phyloP scores from a whole-genome alignment of 2,113 vertebrate genomes.

The Rhea pennata region DNA sequence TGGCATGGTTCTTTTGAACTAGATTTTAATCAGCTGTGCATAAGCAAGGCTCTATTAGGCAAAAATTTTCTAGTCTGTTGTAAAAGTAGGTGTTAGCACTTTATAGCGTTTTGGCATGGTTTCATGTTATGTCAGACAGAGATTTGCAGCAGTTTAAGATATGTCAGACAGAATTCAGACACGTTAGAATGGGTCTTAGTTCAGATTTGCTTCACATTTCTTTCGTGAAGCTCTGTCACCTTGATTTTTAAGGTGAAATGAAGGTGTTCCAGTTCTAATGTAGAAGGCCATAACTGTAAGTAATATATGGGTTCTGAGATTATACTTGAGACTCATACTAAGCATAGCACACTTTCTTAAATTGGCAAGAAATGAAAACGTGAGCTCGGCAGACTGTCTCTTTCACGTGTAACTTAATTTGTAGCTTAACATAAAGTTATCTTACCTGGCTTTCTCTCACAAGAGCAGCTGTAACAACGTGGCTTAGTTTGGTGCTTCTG shows the following conservation, averaged over 20 bases:
- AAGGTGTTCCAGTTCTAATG: neutral
- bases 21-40: slow-evolving; percentile 30
- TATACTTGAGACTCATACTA: neutral
- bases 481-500: neutral
- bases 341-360: neutral
- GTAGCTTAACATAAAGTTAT: neutral
- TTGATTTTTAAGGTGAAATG: slow-evolving; percentile 11
- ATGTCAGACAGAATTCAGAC: neutral
- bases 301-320: neutral
- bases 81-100: neutral
- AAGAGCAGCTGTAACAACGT: neutral
- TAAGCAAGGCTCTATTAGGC: slow-evolving; percentile 19
- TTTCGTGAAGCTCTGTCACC: neutral
- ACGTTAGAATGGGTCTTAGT: neutral
- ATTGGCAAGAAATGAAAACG: neutral
- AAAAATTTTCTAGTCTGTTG: slow-evolving; percentile 32
- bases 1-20: slow-evolving; percentile 48
- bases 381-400: neutral
- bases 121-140: neutral
- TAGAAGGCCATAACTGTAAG: neutral
- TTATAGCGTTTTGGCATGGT: neutral
- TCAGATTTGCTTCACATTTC: neutral
- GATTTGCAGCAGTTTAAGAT: neutral
- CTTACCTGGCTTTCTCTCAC: neutral
- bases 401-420: neutral